Percentiles rank a stretch among this genome's conserved stretches.
Evolutionary conservation across 2,113 vertebrate species (phyloP).

Genomic region (Thalassoma bifasciatum): DNA sequence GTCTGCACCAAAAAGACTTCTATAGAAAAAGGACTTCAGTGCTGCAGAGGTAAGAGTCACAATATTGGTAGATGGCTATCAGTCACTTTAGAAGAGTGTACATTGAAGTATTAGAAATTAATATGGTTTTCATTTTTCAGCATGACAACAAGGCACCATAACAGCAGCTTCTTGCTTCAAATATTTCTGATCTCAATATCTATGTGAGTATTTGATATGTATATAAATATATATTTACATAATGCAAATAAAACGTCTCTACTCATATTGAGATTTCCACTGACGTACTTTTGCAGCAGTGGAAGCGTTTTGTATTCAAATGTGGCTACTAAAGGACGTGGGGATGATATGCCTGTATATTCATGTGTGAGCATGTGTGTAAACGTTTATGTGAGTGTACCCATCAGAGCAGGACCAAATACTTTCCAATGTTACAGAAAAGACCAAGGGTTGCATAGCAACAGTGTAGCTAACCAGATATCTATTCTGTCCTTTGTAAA

Average conservation of each 20-base stretch:
- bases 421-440: conserved; percentile 63
- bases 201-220: not conserved
- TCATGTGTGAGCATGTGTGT: conserved; percentile 13
- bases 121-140: not conserved
- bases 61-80: not conserved
- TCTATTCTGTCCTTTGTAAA: conserved; percentile 69
- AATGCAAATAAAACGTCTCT: conserved; percentile 27
- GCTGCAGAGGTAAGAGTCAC: not conserved
- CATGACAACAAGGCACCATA: not conserved
- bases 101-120: conserved; percentile 1
- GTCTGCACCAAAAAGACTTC: conserved; percentile 1
- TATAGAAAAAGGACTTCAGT: not conserved
- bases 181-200: conserved; percentile 15
- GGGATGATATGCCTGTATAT: conserved; percentile 19
- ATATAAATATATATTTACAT: too few relatives aligned
- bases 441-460: conserved; percentile 84
- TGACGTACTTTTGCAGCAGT: conserved; percentile 5
- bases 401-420: conserved; percentile 66
- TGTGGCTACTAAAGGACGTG: conserved; percentile 19
- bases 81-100: not conserved
- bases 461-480: conserved; percentile 82
- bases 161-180: conserved; percentile 7
- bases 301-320: conserved; percentile 26
- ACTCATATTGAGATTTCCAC: conserved; percentile 17
- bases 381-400: conserved; percentile 48